Conservation (phyloP, 2,797 vertebrate species). For the Peromyscus attwateri region DNA sequence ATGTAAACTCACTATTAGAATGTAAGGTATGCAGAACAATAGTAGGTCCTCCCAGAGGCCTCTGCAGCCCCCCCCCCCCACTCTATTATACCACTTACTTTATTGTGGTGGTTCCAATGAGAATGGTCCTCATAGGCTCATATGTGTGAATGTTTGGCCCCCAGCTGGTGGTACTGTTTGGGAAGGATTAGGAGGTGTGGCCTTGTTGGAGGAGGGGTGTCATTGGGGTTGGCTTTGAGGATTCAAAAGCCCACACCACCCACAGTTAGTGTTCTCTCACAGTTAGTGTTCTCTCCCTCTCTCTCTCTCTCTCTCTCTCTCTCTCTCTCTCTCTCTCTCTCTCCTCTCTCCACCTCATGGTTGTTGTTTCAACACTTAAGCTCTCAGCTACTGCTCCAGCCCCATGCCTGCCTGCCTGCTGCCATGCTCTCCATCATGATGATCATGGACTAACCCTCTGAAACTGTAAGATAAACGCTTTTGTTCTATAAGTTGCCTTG, state of each 20-base stretch:
- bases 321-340: no score
- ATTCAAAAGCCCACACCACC: background rate
- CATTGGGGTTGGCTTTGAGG: background rate
- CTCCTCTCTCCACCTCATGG: no score
- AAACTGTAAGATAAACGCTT: background rate
- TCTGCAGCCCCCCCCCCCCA: background rate
- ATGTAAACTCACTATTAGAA: background rate
- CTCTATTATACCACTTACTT: background rate
- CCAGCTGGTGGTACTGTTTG: background rate
- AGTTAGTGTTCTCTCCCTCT: no score
- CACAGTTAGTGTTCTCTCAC: background rate
- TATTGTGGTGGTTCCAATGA: background rate
- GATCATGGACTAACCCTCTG: background rate
- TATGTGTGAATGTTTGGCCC: background rate
- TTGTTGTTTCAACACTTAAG: background rate
- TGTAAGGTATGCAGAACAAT: background rate
- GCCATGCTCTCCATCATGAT: no score
- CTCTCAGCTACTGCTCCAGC: background rate
- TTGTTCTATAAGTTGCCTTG: background rate
- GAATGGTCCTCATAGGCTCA: background rate
- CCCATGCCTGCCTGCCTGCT: background rate
- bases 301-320: no score
- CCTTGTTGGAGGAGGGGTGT: background rate
- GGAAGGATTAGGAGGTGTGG: background rate
- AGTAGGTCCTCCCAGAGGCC: background rate